Evolutionary conservation across 1,140 invertebrate genomes (phyloP).

Genomic region (Drosophila subobscura): DNA sequence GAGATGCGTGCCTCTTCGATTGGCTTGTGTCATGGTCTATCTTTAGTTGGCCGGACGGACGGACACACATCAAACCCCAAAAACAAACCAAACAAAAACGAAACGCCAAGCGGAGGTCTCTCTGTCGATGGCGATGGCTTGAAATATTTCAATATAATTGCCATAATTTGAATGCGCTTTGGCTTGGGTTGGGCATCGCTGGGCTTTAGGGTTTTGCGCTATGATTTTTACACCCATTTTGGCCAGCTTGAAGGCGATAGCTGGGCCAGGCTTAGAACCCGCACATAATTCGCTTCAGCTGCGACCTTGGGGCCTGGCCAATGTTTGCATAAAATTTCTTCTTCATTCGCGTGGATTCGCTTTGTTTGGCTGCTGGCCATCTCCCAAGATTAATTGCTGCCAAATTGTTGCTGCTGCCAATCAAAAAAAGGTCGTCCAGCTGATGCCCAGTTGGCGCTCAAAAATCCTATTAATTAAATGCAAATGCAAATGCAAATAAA

Average conservation of each 20-base stretch:
- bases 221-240: slow-evolving; percentile 62
- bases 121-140: slow-evolving; percentile 29
- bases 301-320: slow-evolving; percentile 22
- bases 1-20: slow-evolving; percentile 36
- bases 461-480: slow-evolving; percentile 74
- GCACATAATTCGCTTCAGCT: slow-evolving; percentile 30
- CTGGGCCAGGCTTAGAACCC: slow-evolving; percentile 53
- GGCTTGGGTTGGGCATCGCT: slow-evolving; percentile 56
- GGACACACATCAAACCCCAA: no score
- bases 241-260: slow-evolving; percentile 55
- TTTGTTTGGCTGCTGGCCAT: slow-evolving; percentile 18
- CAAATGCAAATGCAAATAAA: slow-evolving; percentile 78
- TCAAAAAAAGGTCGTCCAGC: slow-evolving; percentile 77
- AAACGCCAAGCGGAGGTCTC: slow-evolving; percentile 53
- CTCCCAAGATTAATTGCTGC: slow-evolving; percentile 72
- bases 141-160: slow-evolving; percentile 77
- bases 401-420: slow-evolving; percentile 71
- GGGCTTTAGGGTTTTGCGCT: slow-evolving; percentile 42
- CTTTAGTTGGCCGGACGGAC: slow-evolving; percentile 57
- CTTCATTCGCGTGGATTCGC: background rate
- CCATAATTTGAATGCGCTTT: slow-evolving; percentile 79
- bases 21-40: slow-evolving; percentile 67
- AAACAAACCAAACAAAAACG: slow-evolving; percentile 24
- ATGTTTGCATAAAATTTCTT: slow-evolving; percentile 57
- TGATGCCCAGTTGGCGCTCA: slow-evolving; percentile 58